Evolutionary conservation across 2,113 vertebrate species (phyloP), one percentile per base, ranked within the genome.

Genomic region (Daboia siamensis): DNA sequence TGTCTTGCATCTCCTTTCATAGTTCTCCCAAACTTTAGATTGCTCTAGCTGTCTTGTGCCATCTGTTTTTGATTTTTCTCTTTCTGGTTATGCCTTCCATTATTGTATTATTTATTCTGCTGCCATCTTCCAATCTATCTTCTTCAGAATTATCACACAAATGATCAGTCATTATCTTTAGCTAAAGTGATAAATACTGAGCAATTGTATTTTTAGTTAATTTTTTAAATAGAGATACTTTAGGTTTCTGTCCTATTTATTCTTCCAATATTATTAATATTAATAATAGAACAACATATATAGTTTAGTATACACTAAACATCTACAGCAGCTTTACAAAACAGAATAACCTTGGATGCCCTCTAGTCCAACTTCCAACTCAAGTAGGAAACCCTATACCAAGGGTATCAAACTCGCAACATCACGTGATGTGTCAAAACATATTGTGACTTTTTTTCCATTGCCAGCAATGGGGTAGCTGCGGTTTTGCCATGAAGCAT

Each of bases 101-200:
- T 91, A 86, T 21, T 86, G n/a, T 86, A n/a, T 44, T 86, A 90
- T 94, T 93, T 80, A 46, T 3, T 64, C 55, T 92, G 59, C 33
- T 44, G 3, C 61, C 11, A 87, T 89, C 90, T 86, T 85, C 39
- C 5, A 29, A n/a, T 80, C 29, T 20, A 57, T 0, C 92, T 20
- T 86, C 92, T 94, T 89, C 26, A 91, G 2, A 9, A 23, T 90
- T 48, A 84, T 15, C 61, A 23, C 57, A 3, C 44, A 88, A 9
- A 12, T 74, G 33, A 86, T 89, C 20, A 51, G 1, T 92, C 1
- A n/a, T 88, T 94, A 89, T 59, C 39, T 69, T 93, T 21, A 56
- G 24, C 90, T 29, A 57, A 24, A 85, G 12, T 52, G 21, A 13
- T 17, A 90, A 54, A 85, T 56, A 5, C 39, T 57, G 2, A 44